A percentile compares a stretch with the other conserved stretches of the same genome.
phyloP scores from a whole-genome alignment of 2,797 vertebrate species.

The Dermochelys coriacea region DNA sequence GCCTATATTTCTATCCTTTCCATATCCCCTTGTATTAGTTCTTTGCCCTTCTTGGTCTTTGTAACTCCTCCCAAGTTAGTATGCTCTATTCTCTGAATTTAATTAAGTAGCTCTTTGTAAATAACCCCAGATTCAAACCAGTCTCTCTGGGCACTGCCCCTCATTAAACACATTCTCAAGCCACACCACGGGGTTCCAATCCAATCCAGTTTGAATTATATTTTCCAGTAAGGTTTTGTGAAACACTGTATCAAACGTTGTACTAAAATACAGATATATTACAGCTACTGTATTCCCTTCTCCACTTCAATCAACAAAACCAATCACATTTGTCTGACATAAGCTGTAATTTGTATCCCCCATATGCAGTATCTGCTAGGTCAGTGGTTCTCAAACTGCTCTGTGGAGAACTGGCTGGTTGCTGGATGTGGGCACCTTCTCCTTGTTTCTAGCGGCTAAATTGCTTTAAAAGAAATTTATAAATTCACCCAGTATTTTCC shows the following conservation, averaged over 20 bases:
- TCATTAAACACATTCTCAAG: not conserved
- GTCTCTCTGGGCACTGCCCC: not conserved
- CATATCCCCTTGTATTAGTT: not conserved
- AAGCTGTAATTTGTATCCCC: not conserved
- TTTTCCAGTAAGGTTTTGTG: slow-evolving; percentile 80
- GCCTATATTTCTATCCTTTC: not conserved
- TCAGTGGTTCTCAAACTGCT: not conserved
- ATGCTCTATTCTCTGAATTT: not conserved
- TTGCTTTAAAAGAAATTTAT: not conserved
- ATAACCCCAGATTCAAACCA: no score
- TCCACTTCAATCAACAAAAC: slow-evolving; percentile 61
- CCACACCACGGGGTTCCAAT: slow-evolving; percentile 20
- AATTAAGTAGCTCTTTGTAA: not conserved
- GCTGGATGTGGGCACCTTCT: not conserved
- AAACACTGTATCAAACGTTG: slow-evolving; percentile 81
- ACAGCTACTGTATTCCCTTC: slow-evolving; percentile 80
- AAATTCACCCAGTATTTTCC: not conserved
- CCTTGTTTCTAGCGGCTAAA: not conserved
- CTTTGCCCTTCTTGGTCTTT: not conserved
- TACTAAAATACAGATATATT: slow-evolving; percentile 82
- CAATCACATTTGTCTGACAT: not conserved
- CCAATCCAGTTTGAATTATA: slow-evolving; percentile 73
- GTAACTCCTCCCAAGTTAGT: no score
- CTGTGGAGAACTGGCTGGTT: not conserved
- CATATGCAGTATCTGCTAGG: not conserved